These are phyloP conservation scores for Chaenogobius annularis DNA, from an alignment of 2,113 vertebrate species.

Conservation along the genomic window DNA sequence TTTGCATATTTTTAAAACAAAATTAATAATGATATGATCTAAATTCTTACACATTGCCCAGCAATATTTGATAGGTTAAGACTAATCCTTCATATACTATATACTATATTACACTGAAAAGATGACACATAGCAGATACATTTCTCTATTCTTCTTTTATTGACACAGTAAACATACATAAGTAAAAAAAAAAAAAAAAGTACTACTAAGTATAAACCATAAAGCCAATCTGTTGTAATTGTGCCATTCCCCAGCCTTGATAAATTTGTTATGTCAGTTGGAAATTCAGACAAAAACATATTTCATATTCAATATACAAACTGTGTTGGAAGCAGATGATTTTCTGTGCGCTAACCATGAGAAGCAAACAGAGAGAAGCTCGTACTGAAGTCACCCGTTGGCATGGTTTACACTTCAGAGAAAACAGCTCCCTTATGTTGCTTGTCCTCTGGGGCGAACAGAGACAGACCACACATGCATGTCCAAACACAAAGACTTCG, in stretches of 20 bases:
- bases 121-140: no score
- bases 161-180: no score
- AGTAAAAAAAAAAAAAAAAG: no score
- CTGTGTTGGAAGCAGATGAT: neutral
- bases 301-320: neutral
- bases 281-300: neutral
- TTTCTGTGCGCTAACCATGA: neutral
- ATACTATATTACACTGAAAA: no score
- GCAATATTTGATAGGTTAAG: no score
- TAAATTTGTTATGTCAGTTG: neutral
- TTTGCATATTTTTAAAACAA: no score
- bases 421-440: conserved; percentile 30
- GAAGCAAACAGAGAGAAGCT: neutral
- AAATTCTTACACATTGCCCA: no score
- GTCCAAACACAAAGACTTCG: conserved; percentile 42
- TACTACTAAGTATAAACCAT: no score
- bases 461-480: conserved; percentile 32
- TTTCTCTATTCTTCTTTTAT: no score
- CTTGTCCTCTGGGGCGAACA: conserved; percentile 6
- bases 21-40: no score
- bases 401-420: conserved; percentile 25
- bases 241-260: neutral
- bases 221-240: neutral
- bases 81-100: no score
- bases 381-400: neutral